Evolutionary conservation across 1,140 invertebrate genomes (phyloP).

Genomic region (Camponotus pennsylvanicus): DNA sequence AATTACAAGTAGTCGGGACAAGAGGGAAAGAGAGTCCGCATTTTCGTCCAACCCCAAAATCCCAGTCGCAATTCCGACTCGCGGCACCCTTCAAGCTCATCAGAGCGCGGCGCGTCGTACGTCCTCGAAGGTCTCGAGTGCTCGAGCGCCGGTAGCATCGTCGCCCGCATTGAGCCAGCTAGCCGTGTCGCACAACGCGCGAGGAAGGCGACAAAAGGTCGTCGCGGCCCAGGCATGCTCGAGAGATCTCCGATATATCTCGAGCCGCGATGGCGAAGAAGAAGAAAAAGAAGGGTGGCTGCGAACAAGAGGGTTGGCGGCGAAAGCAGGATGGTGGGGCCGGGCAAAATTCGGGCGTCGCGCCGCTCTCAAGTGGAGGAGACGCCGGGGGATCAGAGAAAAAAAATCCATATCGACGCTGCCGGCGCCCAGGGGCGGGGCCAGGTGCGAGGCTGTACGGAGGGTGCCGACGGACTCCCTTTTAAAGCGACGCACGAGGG

Average conservation of each 20-base stretch:
- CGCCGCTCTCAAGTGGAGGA: conserved; percentile 80
- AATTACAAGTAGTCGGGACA: conserved; percentile 2
- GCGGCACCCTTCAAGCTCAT: conserved; percentile 65
- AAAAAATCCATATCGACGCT: conserved; percentile 76
- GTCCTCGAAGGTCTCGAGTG: conserved; percentile 46
- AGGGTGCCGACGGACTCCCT: conserved; percentile 67
- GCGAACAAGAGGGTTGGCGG: background rate
- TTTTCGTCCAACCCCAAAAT: conserved; percentile 34
- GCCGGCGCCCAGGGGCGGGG: conserved; percentile 72
- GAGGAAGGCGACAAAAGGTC: conserved; percentile 74
- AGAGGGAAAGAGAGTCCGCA: conserved; percentile 18
- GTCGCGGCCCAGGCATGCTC: conserved; percentile 65
- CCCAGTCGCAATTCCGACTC: conserved; percentile 59
- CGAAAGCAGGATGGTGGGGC: conserved; percentile 2
- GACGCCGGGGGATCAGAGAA: conserved; percentile 61
- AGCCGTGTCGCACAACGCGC: conserved; percentile 38
- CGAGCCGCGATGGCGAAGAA: conserved; percentile 5
- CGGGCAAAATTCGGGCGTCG: conserved; percentile 82
- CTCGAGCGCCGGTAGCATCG: conserved; percentile 21
- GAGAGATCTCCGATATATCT: conserved; percentile 57
- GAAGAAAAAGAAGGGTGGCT: background rate
- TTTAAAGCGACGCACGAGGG: conserved; percentile 76
- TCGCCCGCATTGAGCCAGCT: conserved; percentile 66
- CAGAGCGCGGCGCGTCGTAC: conserved; percentile 32
- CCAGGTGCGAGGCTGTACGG: conserved; percentile 63